Evolutionary conservation across 2,888 invertebrate species (phyloP).

Genomic region (Rhimphoctona megacephalus): DNA sequence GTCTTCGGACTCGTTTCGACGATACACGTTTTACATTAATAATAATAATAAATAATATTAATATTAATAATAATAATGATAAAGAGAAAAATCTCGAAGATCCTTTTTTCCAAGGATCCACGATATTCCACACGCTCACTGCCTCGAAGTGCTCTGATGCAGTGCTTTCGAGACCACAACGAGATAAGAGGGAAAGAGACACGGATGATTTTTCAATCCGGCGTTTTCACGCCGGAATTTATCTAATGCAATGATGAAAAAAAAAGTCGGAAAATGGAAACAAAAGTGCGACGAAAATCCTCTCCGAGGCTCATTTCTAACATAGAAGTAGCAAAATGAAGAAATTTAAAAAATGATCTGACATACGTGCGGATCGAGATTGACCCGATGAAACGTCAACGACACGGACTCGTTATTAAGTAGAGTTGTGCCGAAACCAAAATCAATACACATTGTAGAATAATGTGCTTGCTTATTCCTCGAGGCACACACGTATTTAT

Average conservation of each 20-base stretch:
- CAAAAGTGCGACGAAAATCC: not conserved
- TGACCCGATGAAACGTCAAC: slow-evolving; percentile 7
- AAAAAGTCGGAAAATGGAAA: not conserved
- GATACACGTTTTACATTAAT: slow-evolving; percentile 24
- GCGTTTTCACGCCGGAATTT: not conserved
- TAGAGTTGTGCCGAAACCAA: slow-evolving; percentile 26
- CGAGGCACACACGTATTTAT: slow-evolving; percentile 52
- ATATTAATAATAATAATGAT: slow-evolving; percentile 18
- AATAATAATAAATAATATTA: slow-evolving; percentile 30
- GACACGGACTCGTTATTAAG: slow-evolving; percentile 18
- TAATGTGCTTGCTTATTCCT: slow-evolving; percentile 49
- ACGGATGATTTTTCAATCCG: too few relatives aligned
- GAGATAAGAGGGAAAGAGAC: slow-evolving; percentile 15
- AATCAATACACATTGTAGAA: slow-evolving; percentile 29
- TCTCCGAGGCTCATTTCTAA: not conserved
- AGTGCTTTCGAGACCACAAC: slow-evolving; percentile 48
- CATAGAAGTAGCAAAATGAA: not conserved
- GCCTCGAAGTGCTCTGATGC: slow-evolving; percentile 50
- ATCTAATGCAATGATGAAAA: not conserved
- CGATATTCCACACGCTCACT: slow-evolving; percentile 60
- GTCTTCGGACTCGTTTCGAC: not conserved
- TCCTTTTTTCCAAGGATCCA: slow-evolving; percentile 51
- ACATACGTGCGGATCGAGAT: slow-evolving; percentile 11
- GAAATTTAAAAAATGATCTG: not conserved
- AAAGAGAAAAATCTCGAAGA: slow-evolving; percentile 38